Evolutionary conservation across 2,797 vertebrate genomes (phyloP).

Genomic region (Tamandua tetradactyla): DNA sequence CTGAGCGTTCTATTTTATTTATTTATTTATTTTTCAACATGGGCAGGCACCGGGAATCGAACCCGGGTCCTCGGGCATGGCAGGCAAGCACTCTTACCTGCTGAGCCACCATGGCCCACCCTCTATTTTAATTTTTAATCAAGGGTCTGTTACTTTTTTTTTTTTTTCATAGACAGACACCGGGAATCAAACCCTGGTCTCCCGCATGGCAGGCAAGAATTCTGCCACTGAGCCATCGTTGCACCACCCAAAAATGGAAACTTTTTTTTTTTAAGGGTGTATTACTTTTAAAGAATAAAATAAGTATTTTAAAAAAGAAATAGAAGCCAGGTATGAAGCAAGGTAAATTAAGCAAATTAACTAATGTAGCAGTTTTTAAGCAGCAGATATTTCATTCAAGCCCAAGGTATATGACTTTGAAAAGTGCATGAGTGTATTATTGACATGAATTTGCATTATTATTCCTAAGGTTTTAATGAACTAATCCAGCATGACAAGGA

Average conservation of each 20-base stretch:
- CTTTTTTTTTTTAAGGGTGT: too few species aligned
- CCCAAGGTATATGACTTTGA: background rate
- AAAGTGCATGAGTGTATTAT: background rate
- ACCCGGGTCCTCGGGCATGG: too few species aligned
- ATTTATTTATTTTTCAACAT: constrained; percentile 19
- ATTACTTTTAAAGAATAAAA: constrained; percentile 42
- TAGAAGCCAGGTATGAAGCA: constrained; percentile 6
- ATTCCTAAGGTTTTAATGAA: background rate
- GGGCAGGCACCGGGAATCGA: too few species aligned
- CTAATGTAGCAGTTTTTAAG: constrained; percentile 1
- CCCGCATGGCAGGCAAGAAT: too few species aligned
- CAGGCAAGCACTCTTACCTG: too few species aligned
- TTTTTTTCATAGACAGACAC: too few species aligned
- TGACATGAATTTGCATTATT: constrained; percentile 37
- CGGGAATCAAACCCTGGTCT: too few species aligned
- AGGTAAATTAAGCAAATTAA: background rate
- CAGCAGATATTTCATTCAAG: constrained; percentile 9
- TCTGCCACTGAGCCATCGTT: too few species aligned
- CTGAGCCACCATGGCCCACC: too few species aligned
- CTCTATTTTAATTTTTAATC: too few species aligned
- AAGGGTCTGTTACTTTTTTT: too few species aligned
- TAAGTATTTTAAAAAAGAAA: constrained; percentile 25
- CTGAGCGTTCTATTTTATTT: background rate
- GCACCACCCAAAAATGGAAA: too few species aligned
- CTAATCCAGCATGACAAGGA: background rate